These are phyloP conservation scores for Lateolabrax maculatus DNA, from an alignment of 2,797 vertebrate genomes.

Conservation along the genomic window DNA sequence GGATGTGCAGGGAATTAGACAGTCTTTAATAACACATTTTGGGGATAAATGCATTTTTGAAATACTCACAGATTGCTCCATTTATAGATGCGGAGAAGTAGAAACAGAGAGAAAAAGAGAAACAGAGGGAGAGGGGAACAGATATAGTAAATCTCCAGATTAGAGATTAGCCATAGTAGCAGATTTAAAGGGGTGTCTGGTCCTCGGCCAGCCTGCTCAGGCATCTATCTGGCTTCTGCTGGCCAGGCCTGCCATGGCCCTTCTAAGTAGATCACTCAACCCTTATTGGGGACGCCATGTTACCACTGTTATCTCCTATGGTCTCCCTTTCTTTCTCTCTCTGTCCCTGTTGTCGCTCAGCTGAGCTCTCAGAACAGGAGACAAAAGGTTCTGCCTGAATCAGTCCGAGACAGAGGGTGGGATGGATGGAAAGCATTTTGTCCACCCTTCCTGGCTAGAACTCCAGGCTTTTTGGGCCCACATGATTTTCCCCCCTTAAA, in stretches of 20 bases:
- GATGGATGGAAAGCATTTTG: constrained; percentile 37
- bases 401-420: constrained; percentile 29
- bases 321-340: constrained; percentile 41
- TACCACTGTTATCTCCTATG: constrained; percentile 44
- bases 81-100: constrained; percentile 78
- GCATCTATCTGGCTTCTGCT: constrained; percentile 86
- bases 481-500: constrained; percentile 40
- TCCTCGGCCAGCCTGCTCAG: constrained; percentile 79
- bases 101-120: constrained; percentile 69
- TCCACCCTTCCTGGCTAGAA: constrained; percentile 37
- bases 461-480: constrained; percentile 39
- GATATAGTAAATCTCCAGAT: constrained; percentile 89
- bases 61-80: constrained; percentile 84
- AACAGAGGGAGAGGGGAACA: constrained; percentile 74
- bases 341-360: constrained; percentile 37
- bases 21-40: constrained; percentile 86
- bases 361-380: constrained; percentile 45
- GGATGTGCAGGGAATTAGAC: constrained; percentile 77
- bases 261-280: constrained; percentile 83
- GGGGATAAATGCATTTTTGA: constrained; percentile 81
- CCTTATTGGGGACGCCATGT: constrained; percentile 63
- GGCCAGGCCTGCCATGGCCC: constrained; percentile 74
- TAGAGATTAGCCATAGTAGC: constrained; percentile 87
- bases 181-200: constrained; percentile 86
- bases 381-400: constrained; percentile 67